A percentile compares a stretch with the other conserved stretches of the same genome.
phyloP scores from a whole-genome alignment of 2,113 vertebrate genomes.

The Alexandromys fortis region DNA sequence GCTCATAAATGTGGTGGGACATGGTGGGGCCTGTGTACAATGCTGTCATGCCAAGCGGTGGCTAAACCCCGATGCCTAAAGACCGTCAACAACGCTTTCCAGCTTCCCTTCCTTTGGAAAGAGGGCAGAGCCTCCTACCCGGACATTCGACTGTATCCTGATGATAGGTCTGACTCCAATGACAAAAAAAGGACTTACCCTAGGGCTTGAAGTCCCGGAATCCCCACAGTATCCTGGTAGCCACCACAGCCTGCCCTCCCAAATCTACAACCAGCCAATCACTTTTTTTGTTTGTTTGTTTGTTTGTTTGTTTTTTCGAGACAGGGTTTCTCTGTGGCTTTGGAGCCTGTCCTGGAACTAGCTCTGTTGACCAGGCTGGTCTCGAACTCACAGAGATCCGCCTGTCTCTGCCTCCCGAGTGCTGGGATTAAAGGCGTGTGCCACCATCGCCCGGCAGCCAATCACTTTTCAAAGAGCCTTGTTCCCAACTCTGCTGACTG shows the following conservation, averaged over 20 bases:
- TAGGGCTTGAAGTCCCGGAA: neutral
- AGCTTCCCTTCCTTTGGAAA: neutral
- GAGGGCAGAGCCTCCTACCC: neutral
- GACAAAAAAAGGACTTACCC: neutral
- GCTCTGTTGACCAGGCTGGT: too few relatives aligned
- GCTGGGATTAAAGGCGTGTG: too few relatives aligned
- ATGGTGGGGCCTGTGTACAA: too few relatives aligned
- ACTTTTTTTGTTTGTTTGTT: neutral
- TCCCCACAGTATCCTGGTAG: neutral
- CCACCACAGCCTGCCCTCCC: neutral
- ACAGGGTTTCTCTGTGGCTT: too few relatives aligned
- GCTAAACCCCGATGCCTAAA: neutral
- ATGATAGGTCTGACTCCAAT: neutral
- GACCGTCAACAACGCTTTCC: neutral
- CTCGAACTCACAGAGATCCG: too few relatives aligned
- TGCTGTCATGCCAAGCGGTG: rapidly evolving
- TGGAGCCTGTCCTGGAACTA: too few relatives aligned
- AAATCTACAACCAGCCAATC: neutral
- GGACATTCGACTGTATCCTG: neutral
- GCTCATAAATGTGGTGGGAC: too few relatives aligned
- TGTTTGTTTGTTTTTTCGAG: too few relatives aligned
- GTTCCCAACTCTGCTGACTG: conserved; percentile 51
- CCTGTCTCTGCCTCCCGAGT: too few relatives aligned
- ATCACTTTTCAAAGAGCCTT: neutral
- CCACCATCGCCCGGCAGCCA: too few relatives aligned